Base-by-base conservation (phyloP, 1,140 invertebrate genomes). In the Platorchestia sp. region DNA sequence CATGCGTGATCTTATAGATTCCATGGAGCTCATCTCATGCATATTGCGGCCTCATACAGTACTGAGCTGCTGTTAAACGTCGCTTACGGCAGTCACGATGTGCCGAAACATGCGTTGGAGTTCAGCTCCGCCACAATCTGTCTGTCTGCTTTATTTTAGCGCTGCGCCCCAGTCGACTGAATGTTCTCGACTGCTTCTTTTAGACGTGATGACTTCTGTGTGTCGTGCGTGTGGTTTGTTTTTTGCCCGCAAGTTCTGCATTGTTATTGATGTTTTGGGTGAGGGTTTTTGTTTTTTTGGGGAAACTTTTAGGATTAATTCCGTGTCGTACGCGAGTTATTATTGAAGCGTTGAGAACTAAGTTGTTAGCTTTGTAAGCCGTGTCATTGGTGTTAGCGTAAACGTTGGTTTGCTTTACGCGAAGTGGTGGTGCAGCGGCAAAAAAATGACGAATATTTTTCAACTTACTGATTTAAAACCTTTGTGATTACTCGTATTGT, bases 1-100 rank as follows among this genome's bases (percentile, higher is more conserved):
- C 6, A 10, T 90, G 87, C 44, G 87, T 90, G 0, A 7, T 90
- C 44, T 41, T 42, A 27, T 90, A 90, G 7, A 42, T 90, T 43
- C 87, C 14, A 90, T 90, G 87, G 87, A 42, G 44, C 87, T 90
- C 87, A 90, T 90, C 87, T 90, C 87, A 90, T 90, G 87, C 87
- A 90, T 90, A 90, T 90, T 90, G 87, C 41, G 41, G 87, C 59
- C 27, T 10, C 59, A 75, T 75, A 27, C 87, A 42, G 41, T 90
- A 14, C 22, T 90, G 87, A 90, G 87, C 87, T 90, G 44, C 87
- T 90, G 19, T 90, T 90, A 43, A 10, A 43, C 19, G 27, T 90
- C 87, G 44, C 41, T 90, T 90, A 44, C 87, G 87, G 36, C 86
- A 42, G 86, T 7, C 36, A 6, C 86, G 86, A 43, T 90, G 87